Percentiles rank a stretch among this genome's conserved stretches.
phyloP scores from a whole-genome alignment of 2,888 invertebrate genomes.

The Stenchaetothrips biformis region DNA sequence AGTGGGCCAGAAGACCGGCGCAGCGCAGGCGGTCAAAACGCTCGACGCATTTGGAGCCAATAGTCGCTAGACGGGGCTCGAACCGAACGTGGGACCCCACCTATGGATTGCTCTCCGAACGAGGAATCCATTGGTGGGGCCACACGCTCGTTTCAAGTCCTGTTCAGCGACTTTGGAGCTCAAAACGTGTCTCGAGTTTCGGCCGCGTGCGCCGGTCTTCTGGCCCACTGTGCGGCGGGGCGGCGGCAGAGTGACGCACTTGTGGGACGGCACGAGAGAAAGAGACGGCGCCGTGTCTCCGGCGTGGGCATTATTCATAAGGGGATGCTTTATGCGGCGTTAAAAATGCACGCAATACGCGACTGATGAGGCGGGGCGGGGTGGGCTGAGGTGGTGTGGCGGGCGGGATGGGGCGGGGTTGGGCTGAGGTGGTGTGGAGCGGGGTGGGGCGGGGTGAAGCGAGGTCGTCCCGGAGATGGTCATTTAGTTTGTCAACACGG shows the following conservation, averaged over 20 bases:
- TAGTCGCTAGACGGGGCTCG: no score
- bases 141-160: no score
- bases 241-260: not conserved
- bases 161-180: no score
- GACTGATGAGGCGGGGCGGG: constrained; percentile 6
- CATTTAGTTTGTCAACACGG: not conserved
- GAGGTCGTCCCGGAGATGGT: not conserved
- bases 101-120: no score
- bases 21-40: no score
- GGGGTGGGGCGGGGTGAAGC: no score
- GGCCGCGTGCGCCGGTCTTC: no score
- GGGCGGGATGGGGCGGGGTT: not conserved
- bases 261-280: not conserved
- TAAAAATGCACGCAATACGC: constrained; percentile 7
- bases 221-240: not conserved
- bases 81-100: no score
- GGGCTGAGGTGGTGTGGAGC: not conserved
- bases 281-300: not conserved
- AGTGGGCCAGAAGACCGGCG: not conserved
- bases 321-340: constrained; percentile 15
- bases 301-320: constrained; percentile 10
- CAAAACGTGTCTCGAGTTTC: no score
- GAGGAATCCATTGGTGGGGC: no score
- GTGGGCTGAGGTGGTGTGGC: not conserved
- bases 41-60: no score